These are phyloP conservation scores for Talpa occidentalis DNA, from an alignment of 2,113 vertebrate genomes.

Conservation along the genomic window DNA sequence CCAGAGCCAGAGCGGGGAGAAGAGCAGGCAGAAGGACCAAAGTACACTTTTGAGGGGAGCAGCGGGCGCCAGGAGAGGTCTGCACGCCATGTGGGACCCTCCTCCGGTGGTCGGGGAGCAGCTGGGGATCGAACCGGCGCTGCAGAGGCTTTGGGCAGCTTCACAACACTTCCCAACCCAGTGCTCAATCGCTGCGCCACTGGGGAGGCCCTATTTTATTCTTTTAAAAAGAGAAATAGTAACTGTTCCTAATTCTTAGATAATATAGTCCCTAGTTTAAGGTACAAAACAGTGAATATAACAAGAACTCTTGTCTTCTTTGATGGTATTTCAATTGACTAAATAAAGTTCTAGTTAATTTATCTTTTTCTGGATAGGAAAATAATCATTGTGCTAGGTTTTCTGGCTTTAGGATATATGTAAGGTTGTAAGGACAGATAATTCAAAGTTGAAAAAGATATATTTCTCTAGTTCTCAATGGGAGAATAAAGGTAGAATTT, in stretches of 20 bases:
- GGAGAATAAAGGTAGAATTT: not conserved
- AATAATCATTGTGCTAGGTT: slow-evolving; percentile 11
- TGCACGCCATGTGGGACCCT: too few species aligned
- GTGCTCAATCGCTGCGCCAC: too few species aligned
- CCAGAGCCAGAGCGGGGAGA: too few species aligned
- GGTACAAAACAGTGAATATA: not conserved
- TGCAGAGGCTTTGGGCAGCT: too few species aligned
- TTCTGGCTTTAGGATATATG: not conserved
- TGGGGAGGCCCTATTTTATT: too few species aligned
- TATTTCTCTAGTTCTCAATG: not conserved
- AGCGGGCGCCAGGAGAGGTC: too few species aligned
- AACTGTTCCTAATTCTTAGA: not conserved
- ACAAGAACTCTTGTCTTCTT: not conserved
- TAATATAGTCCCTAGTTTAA: not conserved
- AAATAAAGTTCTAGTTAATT: not conserved
- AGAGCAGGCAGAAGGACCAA: too few species aligned
- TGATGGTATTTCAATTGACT: not conserved
- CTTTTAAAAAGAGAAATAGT: not conserved
- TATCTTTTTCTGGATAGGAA: not conserved
- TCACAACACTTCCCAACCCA: too few species aligned
- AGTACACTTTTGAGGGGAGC: too few species aligned
- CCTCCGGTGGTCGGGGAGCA: too few species aligned
- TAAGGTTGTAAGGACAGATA: not conserved
- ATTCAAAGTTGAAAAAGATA: not conserved
- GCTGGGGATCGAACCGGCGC: too few species aligned